Base-by-base conservation (phyloP, 2,888 invertebrate species). In the Trachelus tabidus region DNA sequence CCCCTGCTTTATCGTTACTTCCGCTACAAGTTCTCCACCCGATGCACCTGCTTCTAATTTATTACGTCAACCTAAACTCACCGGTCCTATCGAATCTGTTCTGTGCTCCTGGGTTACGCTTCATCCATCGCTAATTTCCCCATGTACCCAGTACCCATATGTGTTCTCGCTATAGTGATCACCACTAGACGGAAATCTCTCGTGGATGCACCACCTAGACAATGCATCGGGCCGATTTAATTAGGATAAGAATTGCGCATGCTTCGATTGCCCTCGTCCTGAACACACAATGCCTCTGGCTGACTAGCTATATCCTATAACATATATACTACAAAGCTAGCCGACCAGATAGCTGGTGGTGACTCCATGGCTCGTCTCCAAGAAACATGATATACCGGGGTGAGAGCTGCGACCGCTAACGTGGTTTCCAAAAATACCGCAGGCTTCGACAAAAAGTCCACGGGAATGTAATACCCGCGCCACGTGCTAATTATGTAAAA, bases 401-500 rank as follows among this genome's bases (percentile, higher is more conserved):
- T 84, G 84, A 81, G 85, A 85, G 86, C 79, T 85, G 85, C 81
- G 85, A 82, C 83, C 82, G 85, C 82, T 82, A 84, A 86, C 86
- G 88, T 82, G 90, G 89, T 91, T 90, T 90, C 90, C 90, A 90
- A 90, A 90, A 90, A 90, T 90, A 90, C 90, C 90, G 83, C 90
- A 89, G 85, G 86, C 85, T 87, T 84, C 84, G 82, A 80, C 83
- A 89, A 89, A 90, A 90, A 90, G 87, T 88, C 82, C 80, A 85
- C 85, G 84, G 74, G 81, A 83, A 85, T 33, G 71, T 34, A 34
- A 34, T 71, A 34, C 33, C 31, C 87, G 87, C 87, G 88, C 89
- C 90, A 88, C 89, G 89, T 90, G 90, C 89, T 91, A 91, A 91
- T 91, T 91, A 91, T 90, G 90, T 88, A 91, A 91, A 91, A 91